These are phyloP conservation scores for Scolopax rusticola DNA, from an alignment of 2,797 vertebrate species.

Conservation along the genomic window DNA sequence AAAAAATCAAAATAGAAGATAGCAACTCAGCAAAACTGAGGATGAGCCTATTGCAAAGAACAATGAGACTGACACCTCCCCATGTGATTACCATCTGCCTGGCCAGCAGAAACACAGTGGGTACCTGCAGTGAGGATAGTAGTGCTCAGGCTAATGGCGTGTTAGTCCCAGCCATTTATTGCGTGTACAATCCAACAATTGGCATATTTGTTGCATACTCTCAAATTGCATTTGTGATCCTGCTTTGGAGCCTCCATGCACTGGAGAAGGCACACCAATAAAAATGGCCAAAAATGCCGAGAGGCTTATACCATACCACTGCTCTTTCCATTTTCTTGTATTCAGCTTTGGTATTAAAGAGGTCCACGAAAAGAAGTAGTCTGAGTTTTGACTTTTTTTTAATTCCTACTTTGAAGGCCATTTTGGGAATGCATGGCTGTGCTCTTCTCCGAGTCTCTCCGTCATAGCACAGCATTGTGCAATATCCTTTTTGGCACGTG, in stretches of 20 bases:
- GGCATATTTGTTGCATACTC: not conserved
- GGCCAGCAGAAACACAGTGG: conserved; percentile 5
- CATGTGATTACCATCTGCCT: not conserved
- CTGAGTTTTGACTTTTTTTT: not conserved
- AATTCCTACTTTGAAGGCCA: not conserved
- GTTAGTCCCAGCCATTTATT: not conserved
- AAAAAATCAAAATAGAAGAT: not conserved
- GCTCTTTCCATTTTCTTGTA: not conserved
- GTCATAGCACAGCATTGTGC: not conserved
- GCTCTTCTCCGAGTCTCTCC: not conserved
- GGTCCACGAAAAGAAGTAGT: not conserved
- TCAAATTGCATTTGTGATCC: not conserved
- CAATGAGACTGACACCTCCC: not conserved
- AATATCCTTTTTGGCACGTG: not conserved
- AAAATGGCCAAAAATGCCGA: not conserved
- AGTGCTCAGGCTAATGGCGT: not conserved
- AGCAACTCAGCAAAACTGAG: not conserved
- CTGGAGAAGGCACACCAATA: not conserved
- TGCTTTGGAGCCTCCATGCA: not conserved
- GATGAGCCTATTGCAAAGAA: not conserved
- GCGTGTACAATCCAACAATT: not conserved
- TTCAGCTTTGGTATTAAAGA: not conserved
- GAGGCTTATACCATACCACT: not conserved
- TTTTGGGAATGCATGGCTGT: not conserved
- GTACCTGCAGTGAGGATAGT: not conserved